Evolutionary conservation across 2,113 vertebrate genomes (phyloP), one percentile per base, ranked within the genome.

Genomic region (Tragelaphus strepsiceros): DNA sequence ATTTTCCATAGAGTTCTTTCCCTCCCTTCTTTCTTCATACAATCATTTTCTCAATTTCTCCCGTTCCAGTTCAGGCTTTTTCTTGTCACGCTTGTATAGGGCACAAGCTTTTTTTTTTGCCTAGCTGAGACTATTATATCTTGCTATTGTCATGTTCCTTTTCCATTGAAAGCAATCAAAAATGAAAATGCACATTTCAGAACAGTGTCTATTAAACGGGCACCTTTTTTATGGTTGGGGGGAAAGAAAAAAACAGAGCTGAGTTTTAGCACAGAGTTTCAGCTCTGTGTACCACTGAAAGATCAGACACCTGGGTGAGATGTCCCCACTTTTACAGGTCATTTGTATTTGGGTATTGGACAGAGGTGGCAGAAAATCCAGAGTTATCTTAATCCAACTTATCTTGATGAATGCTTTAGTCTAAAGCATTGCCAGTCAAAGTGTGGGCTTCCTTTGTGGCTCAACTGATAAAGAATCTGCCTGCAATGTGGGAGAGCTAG

Each of bases 111-210:
- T 74, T 83, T 10, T 30, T 7, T 5, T 19, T 87, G 85, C 81
- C 86, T 11, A 67, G 96, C 67, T 39, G 28, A 95, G 83, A 59
- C 43, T 64, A 91, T 90, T 78, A 51, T 51, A 67, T 56, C 89
- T 84, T 24, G 56, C 91, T 83, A 87, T 80, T 77, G 88, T 39
- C 39, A 17, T 10, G 32, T 24, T 93, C 82, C 62, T 84, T 97
- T 86, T 67, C 92, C 86, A 39, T 0, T 46, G 91, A 97, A 98
- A 97, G 94, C 80, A 87, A 96, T 93, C 78, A 95, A 88, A 97
- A 88, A 90, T 88, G 95, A 97, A 98, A 97, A 96, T 58, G 62
- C 94, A 80, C 89, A 62, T 43, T 93, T 90, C 88, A 94, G 71
- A 98, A 77, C 46, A 82, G 54, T 28, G 22, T 88, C 96, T 93